Evolutionary conservation across 2,888 invertebrate genomes (phyloP), one percentile per base, ranked within the genome.

Genomic region (Lasius fuliginosus): DNA sequence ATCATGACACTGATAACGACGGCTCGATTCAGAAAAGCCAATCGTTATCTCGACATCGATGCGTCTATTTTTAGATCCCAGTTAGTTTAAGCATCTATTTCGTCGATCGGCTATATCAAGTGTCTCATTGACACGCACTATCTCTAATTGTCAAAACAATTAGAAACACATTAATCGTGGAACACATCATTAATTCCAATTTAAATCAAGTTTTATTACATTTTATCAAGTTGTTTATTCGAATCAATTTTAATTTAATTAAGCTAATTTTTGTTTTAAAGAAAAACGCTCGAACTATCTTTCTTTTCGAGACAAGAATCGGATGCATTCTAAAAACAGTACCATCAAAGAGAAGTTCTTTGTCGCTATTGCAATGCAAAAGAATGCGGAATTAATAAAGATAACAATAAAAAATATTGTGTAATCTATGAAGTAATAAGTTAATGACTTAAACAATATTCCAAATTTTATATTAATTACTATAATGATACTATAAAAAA

Each of bases 211-310:
- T 8, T 53, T 71, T 12, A 33, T 53, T 71, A 15, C 23, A 36
- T 8, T 62, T 65, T 65, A 65, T 40, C 12, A 65, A 65, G 9
- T 65, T 65, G 18, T 58, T 58, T 58, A 58, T 58, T 58, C 23
- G 1, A 58, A 58, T 58, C 4, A 11, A 58, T 58, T 58, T 23
- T 3, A 23, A 23, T 58, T 58, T 58, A 62, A 33, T 30, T 18
- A 30, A n/a, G 40, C 3, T 49, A 1, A 49, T 18, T n/a, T 68
- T n/a, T 15, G 8, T 46, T 11, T 15, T 11, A 30, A 30, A 27
- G 18, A 27, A 46, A 68, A 68, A 49, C 0, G 4, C 5, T 18
- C 27, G 23, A 0, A 30, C 12, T 40, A 12, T 65, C 0, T 67
- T 15, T 67, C 4, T 67, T 11, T 3, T 42, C 15, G 3, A 5